phyloP scores from a whole-genome alignment of 2,113 vertebrate genomes.

The Cromileptes altivelis region DNA sequence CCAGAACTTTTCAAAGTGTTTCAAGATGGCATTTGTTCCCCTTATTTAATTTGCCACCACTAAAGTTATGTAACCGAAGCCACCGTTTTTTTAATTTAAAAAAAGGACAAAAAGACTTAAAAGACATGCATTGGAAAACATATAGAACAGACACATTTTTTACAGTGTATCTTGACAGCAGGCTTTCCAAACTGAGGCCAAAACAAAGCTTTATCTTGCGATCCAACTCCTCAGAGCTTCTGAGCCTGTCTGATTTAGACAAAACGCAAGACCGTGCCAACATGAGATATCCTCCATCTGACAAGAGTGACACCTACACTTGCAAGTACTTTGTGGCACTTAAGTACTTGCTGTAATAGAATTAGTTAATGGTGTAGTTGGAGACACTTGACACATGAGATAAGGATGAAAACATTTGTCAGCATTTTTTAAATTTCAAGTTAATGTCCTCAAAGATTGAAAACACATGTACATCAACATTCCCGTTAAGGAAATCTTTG shows the following conservation, averaged over 20 bases:
- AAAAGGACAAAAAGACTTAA: not conserved
- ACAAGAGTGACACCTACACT: constrained; percentile 60
- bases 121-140: not conserved
- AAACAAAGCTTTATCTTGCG: constrained; percentile 67
- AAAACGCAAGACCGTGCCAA: constrained; percentile 58
- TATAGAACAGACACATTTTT: constrained; percentile 9
- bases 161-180: constrained; percentile 34
- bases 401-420: constrained; percentile 39
- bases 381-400: constrained; percentile 39
- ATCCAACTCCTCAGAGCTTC: constrained; percentile 55
- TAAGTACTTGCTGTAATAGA: constrained; percentile 21
- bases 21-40: not conserved
- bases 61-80: not conserved
- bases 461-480: constrained; percentile 53
- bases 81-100: not conserved
- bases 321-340: constrained; percentile 35
- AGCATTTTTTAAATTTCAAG: constrained; percentile 25
- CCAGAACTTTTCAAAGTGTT: not conserved
- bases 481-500: constrained; percentile 33
- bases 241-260: constrained; percentile 54
- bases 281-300: constrained; percentile 48
- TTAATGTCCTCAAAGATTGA: constrained; percentile 14
- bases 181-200: constrained; percentile 38
- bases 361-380: constrained; percentile 16
- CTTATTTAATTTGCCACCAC: not conserved